phyloP scores from a whole-genome alignment of 1,140 invertebrate species.

The Drosophila nigromelanica region DNA sequence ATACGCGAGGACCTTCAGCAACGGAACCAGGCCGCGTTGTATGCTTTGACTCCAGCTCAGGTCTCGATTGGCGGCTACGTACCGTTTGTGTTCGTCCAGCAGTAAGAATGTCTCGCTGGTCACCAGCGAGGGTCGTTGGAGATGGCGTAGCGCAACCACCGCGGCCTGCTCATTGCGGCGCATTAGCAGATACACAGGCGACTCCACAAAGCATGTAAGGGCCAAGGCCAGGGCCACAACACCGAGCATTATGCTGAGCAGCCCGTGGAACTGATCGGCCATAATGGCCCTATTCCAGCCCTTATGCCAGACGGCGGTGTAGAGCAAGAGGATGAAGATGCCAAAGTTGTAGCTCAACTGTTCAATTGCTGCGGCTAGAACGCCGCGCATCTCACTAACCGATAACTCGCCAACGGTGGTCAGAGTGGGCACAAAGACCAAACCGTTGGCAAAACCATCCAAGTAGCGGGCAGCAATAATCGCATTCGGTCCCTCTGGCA shows the following conservation, averaged over 20 bases:
- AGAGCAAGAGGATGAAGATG: conserved; percentile 65
- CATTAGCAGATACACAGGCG: conserved; percentile 61
- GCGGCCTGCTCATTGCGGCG: conserved; percentile 59
- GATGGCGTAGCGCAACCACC: conserved; percentile 55
- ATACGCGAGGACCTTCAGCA: conserved; percentile 56
- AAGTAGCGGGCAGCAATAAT: conserved; percentile 69
- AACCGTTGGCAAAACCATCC: conserved; percentile 72
- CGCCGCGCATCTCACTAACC: conserved; percentile 48
- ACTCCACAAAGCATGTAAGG: conserved; percentile 60
- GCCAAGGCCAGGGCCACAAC: conserved; percentile 49
- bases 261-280: conserved; percentile 62
- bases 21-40: conserved; percentile 38
- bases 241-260: conserved; percentile 57
- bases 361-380: conserved; percentile 55
- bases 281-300: conserved; percentile 52
- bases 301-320: conserved; percentile 47
- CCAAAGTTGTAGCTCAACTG: conserved; percentile 62
- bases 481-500: conserved; percentile 38
- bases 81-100: conserved; percentile 73
- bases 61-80: conserved; percentile 57
- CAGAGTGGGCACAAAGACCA: conserved; percentile 68
- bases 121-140: conserved; percentile 68
- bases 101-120: conserved; percentile 70
- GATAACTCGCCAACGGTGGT: conserved; percentile 65
- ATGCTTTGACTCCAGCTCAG: conserved; percentile 25